Evolutionary conservation across 2,888 invertebrate genomes (phyloP), one percentile per base, ranked within the genome.

Genomic region (Dioctria linearis): DNA sequence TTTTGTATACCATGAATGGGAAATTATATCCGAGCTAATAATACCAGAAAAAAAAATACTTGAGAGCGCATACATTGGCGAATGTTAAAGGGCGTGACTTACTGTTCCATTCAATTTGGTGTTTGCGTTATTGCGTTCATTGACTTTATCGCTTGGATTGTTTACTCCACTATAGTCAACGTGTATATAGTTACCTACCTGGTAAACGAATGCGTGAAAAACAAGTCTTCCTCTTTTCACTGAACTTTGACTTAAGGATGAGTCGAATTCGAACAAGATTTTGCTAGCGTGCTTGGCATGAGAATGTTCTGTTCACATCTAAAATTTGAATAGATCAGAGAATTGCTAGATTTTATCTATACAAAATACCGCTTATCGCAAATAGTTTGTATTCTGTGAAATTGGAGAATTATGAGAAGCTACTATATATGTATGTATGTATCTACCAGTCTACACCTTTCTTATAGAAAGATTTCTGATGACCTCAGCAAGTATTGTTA

Each of bases 71-170:
- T n/a, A 63, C 63, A 39, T 43, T 49, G 9, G 40, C 63, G 37
- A 49, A 43, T 76, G 76, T 63, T 63, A 76, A 76, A 76, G 76
- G 76, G 76, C 76, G 76, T 76, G 76, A 63, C 76, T 63, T 63
- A 63, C 76, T 25, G 43, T 49, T 76, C 76, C 63, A 63, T 76
- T 76, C 76, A 76, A 76, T 76, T 63, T 37, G 46, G 39, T 49
- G 76, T 76, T 63, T n/a, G 39, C 6, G 9, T 6, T 25, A 2
- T 25, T 49, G 76, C 76, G 76, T 76, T 61, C 76, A 63, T 25
- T 75, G 75, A 76, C 76, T 63, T 63, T n/a, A n/a, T 9, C 5
- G 6, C 2, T 25, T 25, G 63, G 46, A 63, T 61, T 49, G 46
- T 46, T 46, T n/a, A 61, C n/a, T 11, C 3, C 5, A 11, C 11